Evolutionary conservation across 2,888 invertebrate species (phyloP).

Genomic region (Drosophila suboccidentalis): DNA sequence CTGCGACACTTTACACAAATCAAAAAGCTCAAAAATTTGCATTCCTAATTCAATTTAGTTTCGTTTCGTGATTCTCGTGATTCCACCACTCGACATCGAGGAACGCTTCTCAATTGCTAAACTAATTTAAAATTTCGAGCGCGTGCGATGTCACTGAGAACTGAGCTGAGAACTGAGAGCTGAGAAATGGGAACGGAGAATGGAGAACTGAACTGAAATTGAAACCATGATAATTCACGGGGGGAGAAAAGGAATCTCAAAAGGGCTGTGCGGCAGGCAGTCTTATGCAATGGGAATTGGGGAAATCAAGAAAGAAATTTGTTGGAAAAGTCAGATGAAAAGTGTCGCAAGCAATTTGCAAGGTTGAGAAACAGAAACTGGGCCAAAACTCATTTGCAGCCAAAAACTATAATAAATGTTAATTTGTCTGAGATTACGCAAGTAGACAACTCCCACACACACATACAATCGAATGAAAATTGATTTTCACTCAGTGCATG

Average conservation of each 20-base stretch:
- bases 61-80: conserved; percentile 58
- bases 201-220: conserved; percentile 40
- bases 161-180: too few relatives aligned
- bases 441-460: conserved; percentile 30
- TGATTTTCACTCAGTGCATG: conserved; percentile 53
- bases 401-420: conserved; percentile 71
- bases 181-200: conserved; percentile 28
- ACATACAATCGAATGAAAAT: conserved; percentile 64
- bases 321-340: conserved; percentile 45
- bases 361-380: conserved; percentile 34
- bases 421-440: conserved; percentile 72
- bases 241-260: not conserved
- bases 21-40: conserved; percentile 77
- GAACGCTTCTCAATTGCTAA: conserved; percentile 72
- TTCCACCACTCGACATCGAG: conserved; percentile 53
- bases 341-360: conserved; percentile 78
- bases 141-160: conserved; percentile 57
- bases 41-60: conserved; percentile 83
- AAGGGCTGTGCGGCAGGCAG: conserved; percentile 33
- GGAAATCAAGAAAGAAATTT: conserved; percentile 26
- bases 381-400: conserved; percentile 54
- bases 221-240: conserved; percentile 54
- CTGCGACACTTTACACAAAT: conserved; percentile 58
- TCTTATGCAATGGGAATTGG: conserved; percentile 58
- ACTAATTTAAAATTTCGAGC: conserved; percentile 80